phyloP scores from a whole-genome alignment of 2,888 invertebrate genomes.

The Drosophila quinaria region DNA sequence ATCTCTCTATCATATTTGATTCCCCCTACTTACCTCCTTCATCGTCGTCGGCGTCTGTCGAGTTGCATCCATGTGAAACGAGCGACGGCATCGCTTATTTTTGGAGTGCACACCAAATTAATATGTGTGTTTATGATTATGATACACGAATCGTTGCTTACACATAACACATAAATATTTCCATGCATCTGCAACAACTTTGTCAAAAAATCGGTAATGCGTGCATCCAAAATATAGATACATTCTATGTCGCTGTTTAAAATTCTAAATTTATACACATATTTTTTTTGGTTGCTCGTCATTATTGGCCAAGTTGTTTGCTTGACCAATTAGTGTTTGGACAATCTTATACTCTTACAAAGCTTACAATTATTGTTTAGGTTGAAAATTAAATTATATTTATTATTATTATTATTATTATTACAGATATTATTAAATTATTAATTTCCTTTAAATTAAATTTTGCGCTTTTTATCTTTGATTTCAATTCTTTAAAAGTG shows the following conservation, averaged over 20 bases:
- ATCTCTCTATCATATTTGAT: slow-evolving; percentile 6
- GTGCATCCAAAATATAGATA: slow-evolving; percentile 12
- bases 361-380: no score
- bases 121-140: slow-evolving; percentile 80
- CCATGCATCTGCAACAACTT: slow-evolving; percentile 47
- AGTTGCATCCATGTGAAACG: slow-evolving; percentile 76
- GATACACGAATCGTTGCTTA: slow-evolving; percentile 71
- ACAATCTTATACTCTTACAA: not conserved
- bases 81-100: slow-evolving; percentile 69
- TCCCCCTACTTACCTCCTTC: not conserved
- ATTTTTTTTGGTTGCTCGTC: slow-evolving; percentile 13
- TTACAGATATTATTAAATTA: no score
- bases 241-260: not conserved
- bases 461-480: no score
- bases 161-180: slow-evolving; percentile 56
- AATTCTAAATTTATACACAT: slow-evolving; percentile 25
- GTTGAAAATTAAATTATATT: no score
- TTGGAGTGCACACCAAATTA: slow-evolving; percentile 78
- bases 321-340: slow-evolving; percentile 15
- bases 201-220: slow-evolving; percentile 42
- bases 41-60: slow-evolving; percentile 36
- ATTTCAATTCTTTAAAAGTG: no score
- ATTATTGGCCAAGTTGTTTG: slow-evolving; percentile 12
- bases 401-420: no score
- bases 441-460: no score